Percentiles rank a stretch among this genome's conserved stretches.
phyloP scores from a whole-genome alignment of 1,140 invertebrate species.

The Macrobrachium rosenbergii region DNA sequence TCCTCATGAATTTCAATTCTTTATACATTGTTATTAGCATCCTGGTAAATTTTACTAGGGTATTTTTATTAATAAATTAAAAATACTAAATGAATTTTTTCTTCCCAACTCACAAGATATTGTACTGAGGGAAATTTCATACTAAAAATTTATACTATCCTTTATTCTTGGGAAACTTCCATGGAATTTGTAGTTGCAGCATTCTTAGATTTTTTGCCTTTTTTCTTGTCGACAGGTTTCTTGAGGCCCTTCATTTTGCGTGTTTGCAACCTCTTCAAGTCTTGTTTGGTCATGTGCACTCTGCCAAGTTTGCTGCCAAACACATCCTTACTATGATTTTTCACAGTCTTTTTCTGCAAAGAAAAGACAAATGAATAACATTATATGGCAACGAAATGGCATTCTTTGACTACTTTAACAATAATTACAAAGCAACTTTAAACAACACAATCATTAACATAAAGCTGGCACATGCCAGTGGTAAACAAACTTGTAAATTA shows the following conservation, averaged over 20 bases:
- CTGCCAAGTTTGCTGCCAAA: conserved; percentile 92
- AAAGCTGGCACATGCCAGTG: too few species aligned
- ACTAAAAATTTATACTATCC: too few species aligned
- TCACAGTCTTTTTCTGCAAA: conserved; percentile 83
- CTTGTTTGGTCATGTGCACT: conserved; percentile 93
- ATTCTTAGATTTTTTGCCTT: background rate
- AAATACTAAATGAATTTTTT: too few species aligned
- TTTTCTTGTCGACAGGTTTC: conserved; percentile 70
- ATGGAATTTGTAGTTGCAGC: too few species aligned
- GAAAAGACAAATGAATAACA: conserved; percentile 27
- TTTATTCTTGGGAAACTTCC: too few species aligned
- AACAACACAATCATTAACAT: background rate
- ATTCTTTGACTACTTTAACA: too few species aligned
- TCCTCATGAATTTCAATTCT: background rate
- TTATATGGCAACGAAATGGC: too few species aligned
- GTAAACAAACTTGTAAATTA: too few species aligned
- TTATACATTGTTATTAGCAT: conserved; percentile 2
- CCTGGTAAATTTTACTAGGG: background rate
- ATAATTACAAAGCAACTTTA: too few species aligned
- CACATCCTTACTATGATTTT: conserved; percentile 89
- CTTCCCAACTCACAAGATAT: too few species aligned
- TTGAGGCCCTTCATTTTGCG: conserved; percentile 94
- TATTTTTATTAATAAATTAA: too few species aligned
- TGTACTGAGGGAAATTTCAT: too few species aligned
- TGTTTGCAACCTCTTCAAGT: conserved; percentile 88